phyloP scores from a whole-genome alignment of 92 coral and sea anemone species.

The Muricea muricata region DNA sequence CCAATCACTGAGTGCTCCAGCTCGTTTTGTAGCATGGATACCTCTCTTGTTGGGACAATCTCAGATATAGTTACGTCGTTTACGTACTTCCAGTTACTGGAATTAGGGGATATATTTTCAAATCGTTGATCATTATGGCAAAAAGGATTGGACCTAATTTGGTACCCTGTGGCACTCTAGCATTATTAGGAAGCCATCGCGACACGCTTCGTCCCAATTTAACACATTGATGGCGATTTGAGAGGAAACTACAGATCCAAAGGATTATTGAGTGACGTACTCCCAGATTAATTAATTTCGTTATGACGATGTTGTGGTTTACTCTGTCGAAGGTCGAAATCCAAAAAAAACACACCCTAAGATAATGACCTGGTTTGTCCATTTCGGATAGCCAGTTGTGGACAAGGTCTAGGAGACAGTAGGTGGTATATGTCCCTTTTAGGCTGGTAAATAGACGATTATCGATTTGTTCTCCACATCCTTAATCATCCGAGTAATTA shows the following conservation, averaged over 20 bases:
- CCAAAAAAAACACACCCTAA: slow-evolving; percentile 53
- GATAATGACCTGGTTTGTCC: slow-evolving; percentile 54
- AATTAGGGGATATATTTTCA: background rate
- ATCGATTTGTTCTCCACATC: slow-evolving; percentile 54
- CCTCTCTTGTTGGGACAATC: background rate
- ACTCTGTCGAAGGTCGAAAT: slow-evolving; percentile 45
- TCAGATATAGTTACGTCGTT: slow-evolving; percentile 13
- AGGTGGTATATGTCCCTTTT: slow-evolving; percentile 60
- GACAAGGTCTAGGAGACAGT: slow-evolving; percentile 57
- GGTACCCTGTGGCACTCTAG: slow-evolving; percentile 29
- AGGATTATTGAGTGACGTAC: slow-evolving; percentile 50
- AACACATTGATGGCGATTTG: slow-evolving; percentile 48
- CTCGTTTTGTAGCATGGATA: too few relatives aligned
- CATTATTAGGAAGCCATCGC: slow-evolving; percentile 7
- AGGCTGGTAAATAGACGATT: slow-evolving; percentile 60
- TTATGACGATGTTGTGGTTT: slow-evolving; percentile 27
- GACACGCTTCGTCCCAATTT: slow-evolving; percentile 8
- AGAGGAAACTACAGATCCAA: slow-evolving; percentile 59
- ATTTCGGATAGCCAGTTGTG: slow-evolving; percentile 56
- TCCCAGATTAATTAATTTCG: slow-evolving; percentile 52
- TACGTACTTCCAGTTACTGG: slow-evolving; percentile 18
- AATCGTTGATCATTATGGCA: slow-evolving; percentile 19
- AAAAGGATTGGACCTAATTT: slow-evolving; percentile 29
- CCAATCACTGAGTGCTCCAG: background rate
- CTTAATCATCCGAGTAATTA: slow-evolving; percentile 43